These are phyloP conservation scores for Caenorhabditis inopinata DNA, from an alignment of 1,140 invertebrate genomes.

Conservation along the genomic window DNA sequence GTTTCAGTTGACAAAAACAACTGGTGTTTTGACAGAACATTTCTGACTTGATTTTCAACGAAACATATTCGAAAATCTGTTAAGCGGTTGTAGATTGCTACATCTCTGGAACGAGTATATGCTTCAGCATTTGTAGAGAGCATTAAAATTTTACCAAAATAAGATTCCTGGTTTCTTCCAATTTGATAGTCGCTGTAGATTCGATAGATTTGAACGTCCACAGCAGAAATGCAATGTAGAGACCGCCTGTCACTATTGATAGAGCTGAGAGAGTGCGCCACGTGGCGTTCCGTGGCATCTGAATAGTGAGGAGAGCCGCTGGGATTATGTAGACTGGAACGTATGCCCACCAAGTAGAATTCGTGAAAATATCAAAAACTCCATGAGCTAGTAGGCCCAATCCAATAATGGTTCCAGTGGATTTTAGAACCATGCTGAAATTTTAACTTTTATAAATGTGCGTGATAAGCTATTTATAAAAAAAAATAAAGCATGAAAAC, in stretches of 20 bases:
- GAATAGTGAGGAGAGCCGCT: background rate
- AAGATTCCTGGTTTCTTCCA: background rate
- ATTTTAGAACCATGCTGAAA: background rate
- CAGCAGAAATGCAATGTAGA: background rate
- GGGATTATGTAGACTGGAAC: background rate
- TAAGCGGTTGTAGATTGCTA: too few species aligned
- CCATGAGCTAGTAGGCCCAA: background rate
- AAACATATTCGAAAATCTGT: too few species aligned
- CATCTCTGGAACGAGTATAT: too few species aligned
- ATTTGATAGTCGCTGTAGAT: background rate
- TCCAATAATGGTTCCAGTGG: background rate
- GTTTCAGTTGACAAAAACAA: too few species aligned
- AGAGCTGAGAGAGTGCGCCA: conserved; percentile 15
- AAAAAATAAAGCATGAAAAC: background rate
- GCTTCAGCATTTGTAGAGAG: too few species aligned
- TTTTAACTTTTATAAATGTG: too few species aligned
- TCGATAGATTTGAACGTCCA: background rate
- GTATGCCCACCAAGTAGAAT: background rate
- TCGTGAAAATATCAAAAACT: background rate
- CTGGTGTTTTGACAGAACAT: too few species aligned
- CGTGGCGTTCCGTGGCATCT: background rate
- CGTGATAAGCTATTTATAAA: too few species aligned
- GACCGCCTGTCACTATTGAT: background rate
- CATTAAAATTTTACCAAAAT: background rate
- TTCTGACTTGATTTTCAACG: too few species aligned